Percentiles rank a stretch among this genome's conserved stretches.
phyloP scores from a whole-genome alignment of 2,888 invertebrate genomes.

The Nomada flava region DNA sequence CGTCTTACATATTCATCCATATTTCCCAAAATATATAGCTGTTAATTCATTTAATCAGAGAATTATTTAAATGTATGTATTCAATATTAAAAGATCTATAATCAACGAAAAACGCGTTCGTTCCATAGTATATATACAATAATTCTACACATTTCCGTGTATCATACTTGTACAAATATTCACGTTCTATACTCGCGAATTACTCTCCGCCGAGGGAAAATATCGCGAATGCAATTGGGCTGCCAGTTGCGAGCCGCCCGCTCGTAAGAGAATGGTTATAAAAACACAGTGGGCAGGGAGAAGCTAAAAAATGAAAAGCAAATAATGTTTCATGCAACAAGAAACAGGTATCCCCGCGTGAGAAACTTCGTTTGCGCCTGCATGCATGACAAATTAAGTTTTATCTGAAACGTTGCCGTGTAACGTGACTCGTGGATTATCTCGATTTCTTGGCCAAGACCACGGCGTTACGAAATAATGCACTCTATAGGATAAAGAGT shows the following conservation, averaged over 20 bases:
- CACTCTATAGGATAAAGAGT: slow-evolving; percentile 65
- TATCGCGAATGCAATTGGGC: slow-evolving; percentile 32
- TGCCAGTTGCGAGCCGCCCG: neutral
- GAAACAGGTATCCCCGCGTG: neutral
- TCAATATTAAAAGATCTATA: too few relatives aligned
- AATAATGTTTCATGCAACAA: neutral
- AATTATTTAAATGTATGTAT: too few relatives aligned
- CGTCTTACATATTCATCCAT: too few relatives aligned
- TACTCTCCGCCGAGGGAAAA: neutral
- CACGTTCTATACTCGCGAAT: too few relatives aligned
- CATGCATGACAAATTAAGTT: slow-evolving; percentile 29
- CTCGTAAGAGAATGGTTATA: neutral
- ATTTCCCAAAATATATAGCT: too few relatives aligned
- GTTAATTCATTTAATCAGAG: too few relatives aligned
- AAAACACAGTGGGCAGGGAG: neutral
- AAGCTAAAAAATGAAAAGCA: neutral
- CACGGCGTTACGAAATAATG: slow-evolving; percentile 66
- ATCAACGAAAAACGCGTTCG: too few relatives aligned
- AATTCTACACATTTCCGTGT: too few relatives aligned
- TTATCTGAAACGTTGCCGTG: slow-evolving; percentile 24
- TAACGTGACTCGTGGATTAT: slow-evolving; percentile 59
- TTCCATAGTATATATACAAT: too few relatives aligned
- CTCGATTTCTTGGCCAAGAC: slow-evolving; percentile 23
- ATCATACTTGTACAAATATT: too few relatives aligned
- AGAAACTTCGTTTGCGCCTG: slow-evolving; percentile 3